Conservation (phyloP, 2,888 invertebrate species). For the Diarsia brunnea region DNA sequence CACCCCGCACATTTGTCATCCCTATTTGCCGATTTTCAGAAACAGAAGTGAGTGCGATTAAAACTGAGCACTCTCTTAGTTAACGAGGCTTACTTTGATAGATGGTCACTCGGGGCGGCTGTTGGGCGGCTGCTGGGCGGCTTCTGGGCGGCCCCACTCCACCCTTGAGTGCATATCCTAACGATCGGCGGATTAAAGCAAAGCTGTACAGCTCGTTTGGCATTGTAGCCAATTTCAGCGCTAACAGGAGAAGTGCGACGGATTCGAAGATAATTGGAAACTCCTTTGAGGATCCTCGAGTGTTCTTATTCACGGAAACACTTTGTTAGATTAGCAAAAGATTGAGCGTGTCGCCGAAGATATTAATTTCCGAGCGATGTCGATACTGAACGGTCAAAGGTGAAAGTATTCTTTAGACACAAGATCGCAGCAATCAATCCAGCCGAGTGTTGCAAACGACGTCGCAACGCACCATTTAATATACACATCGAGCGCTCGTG, state of each 20-base stretch:
- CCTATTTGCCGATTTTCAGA: slow-evolving; percentile 69
- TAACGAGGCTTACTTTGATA: slow-evolving; percentile 80
- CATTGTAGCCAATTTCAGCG: slow-evolving; percentile 62
- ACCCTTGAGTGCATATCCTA: slow-evolving; percentile 65
- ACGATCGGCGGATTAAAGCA: slow-evolving; percentile 63
- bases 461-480: slow-evolving; percentile 58
- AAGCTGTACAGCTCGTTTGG: slow-evolving; percentile 61
- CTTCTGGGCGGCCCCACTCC: slow-evolving; percentile 50
- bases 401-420: slow-evolving; percentile 16
- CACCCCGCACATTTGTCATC: slow-evolving; percentile 71
- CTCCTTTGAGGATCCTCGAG: slow-evolving; percentile 55
- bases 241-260: slow-evolving; percentile 57
- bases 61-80: slow-evolving; percentile 75
- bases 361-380: slow-evolving; percentile 19
- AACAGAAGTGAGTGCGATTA: slow-evolving; percentile 74
- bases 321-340: slow-evolving; percentile 32
- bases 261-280: slow-evolving; percentile 64
- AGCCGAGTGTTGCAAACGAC: slow-evolving; percentile 22
- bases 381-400: slow-evolving; percentile 16
- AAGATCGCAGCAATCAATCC: slow-evolving; percentile 43
- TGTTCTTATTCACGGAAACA: slow-evolving; percentile 9
- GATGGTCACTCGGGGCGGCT: slow-evolving; percentile 71
- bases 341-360: slow-evolving; percentile 7
- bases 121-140: slow-evolving; percentile 30
- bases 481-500: slow-evolving; percentile 48